These are phyloP conservation scores for Fukomys damarensis DNA, from an alignment of 2,113 vertebrate species.

Conservation along the genomic window DNA sequence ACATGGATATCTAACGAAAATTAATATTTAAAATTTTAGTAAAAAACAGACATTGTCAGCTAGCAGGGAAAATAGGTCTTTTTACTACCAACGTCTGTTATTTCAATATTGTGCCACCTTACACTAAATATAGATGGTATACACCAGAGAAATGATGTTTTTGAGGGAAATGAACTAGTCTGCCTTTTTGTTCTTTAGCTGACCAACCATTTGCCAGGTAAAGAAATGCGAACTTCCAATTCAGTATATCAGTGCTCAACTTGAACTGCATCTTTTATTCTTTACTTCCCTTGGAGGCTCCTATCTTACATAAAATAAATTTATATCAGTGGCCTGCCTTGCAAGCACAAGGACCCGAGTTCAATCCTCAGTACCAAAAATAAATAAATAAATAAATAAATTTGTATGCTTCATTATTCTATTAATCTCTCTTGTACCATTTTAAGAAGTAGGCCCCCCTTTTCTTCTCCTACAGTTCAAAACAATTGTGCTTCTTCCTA, in stretches of 20 bases:
- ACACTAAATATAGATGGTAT: fast-evolving
- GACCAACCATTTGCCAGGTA: background rate
- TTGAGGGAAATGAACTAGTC: fast-evolving
- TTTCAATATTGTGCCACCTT: background rate
- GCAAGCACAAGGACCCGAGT: no score
- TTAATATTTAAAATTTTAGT: background rate
- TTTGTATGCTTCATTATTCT: background rate
- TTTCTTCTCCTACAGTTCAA: background rate
- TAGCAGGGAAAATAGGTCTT: background rate
- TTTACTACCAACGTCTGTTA: background rate
- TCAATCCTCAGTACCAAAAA: no score
- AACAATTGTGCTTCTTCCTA: background rate
- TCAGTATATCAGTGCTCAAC: background rate
- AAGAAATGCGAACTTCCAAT: background rate
- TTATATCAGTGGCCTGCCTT: no score
- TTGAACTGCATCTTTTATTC: background rate
- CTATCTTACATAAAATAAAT: background rate
- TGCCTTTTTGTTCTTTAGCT: background rate
- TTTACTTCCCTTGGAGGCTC: background rate
- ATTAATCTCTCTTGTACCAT: background rate
- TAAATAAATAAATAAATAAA: no score
- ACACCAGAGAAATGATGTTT: background rate
- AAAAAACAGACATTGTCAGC: background rate
- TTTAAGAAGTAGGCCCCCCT: background rate
- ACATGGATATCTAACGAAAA: background rate